A percentile compares a stretch with the other conserved stretches of the same genome.
These are phyloP conservation scores for Hippocampus guttulatus DNA, from an alignment of 2,113 vertebrate species.

Conservation along the genomic window DNA sequence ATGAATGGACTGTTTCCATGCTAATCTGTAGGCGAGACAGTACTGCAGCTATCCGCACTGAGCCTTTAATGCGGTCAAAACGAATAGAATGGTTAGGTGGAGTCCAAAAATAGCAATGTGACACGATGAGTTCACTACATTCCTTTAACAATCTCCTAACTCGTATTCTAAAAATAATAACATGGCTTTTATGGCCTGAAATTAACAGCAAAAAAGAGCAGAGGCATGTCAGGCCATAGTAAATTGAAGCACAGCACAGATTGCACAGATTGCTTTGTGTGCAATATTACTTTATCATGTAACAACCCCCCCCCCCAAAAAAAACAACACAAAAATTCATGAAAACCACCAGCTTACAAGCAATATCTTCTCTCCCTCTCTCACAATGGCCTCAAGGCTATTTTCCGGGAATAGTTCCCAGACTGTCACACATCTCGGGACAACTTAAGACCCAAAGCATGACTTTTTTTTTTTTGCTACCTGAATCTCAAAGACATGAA, in stretches of 20 bases:
- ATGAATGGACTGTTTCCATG: not conserved
- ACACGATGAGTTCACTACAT: not conserved
- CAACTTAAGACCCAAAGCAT: not conserved
- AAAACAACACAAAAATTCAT: constrained; percentile 2
- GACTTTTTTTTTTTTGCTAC: not conserved
- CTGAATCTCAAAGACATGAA: not conserved
- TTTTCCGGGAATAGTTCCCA: not conserved
- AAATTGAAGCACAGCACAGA: not conserved
- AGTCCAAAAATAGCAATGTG: constrained; percentile 4
- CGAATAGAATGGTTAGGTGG: not conserved
- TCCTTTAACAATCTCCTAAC: not conserved
- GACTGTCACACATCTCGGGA: not conserved
- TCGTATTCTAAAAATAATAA: not conserved
- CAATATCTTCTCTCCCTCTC: not conserved
- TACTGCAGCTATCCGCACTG: not conserved
- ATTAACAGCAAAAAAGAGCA: not conserved
- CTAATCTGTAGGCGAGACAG: not conserved
- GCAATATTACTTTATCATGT: not conserved
- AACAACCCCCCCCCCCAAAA: not conserved
- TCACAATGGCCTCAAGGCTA: not conserved
- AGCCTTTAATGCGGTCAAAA: not conserved
- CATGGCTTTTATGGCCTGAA: not conserved
- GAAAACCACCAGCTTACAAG: constrained; percentile 1
- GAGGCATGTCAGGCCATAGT: not conserved
- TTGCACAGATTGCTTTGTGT: not conserved